Base-by-base conservation (phyloP, 2,113 vertebrate species). In the Arvicanthis niloticus region DNA sequence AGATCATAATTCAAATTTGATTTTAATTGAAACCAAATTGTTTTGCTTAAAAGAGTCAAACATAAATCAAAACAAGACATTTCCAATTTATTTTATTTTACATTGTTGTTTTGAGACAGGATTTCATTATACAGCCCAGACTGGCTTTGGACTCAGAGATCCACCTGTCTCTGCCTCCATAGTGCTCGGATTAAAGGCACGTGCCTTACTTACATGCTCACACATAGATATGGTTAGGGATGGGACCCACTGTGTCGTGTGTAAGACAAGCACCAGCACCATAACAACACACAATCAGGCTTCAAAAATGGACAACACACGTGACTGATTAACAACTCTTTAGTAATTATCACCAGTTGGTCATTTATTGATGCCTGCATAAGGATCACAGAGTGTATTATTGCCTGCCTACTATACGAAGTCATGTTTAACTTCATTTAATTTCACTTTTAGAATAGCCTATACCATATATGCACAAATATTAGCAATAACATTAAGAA, bases 391-490 rank as follows among this genome's bases (percentile, higher is more conserved):
- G 31, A 76, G 75, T 91, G 76, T 40, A 45, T 53, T 93, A 62
- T 21, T 81, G 31, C 17, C 17, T 62, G 21, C 60, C 40, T 94
- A 56, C 24, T 68, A 85, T 7, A 91, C 29, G 6, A 42, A 91
- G 94, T 76, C 42, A 93, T 70, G 37, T 86, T 81, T 95, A 92
- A 40, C 81, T 45, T 77, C 56, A 91, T 24, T 24, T 19, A 95
- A 73, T 29, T 94, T 94, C 58, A 91, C 68, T 94, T 97, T 91
- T 65, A 91, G 53, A 62, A 76, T 4, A 96, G 34, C 24, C 81
- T 85, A 88, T 56, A 96, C 72, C 70, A 0, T 93, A 96, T 65
- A 42, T 85, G 31, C 78, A 90, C 7, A 84, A 78, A 89, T 45
- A 84, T 67, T 70, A 85, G n/a, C 37, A 60, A 60, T 82, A 12